These are phyloP conservation scores for Diaprepes abbreviatus DNA, from an alignment of 2,888 invertebrate species.

Conservation along the genomic window DNA sequence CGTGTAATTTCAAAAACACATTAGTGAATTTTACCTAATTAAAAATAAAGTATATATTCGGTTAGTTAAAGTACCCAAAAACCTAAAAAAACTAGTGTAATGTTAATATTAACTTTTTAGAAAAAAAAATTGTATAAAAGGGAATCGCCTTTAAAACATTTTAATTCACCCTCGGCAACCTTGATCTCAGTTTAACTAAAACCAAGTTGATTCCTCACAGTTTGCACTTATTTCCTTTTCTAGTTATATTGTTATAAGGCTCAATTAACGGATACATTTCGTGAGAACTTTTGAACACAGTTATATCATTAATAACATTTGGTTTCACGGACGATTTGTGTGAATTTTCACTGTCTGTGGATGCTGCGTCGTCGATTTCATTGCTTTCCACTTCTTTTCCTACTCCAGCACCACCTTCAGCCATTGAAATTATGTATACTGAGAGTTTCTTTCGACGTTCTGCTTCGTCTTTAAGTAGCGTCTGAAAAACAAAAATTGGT, in stretches of 20 bases:
- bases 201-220: slow-evolving; percentile 69
- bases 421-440: slow-evolving; percentile 81
- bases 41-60: no score
- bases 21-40: no score
- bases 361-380: slow-evolving; percentile 16
- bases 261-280: slow-evolving; percentile 83
- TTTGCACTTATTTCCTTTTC: slow-evolving; percentile 83
- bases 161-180: no score
- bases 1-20: no score
- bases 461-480: slow-evolving; percentile 74
- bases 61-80: no score
- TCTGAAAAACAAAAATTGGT: slow-evolving; percentile 70
- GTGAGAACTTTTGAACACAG: slow-evolving; percentile 85
- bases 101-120: no score
- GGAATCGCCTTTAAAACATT: no score
- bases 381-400: slow-evolving; percentile 6
- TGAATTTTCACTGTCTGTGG: slow-evolving; percentile 2
- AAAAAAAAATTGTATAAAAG: no score
- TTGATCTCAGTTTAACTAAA: neutral
- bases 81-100: no score
- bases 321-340: slow-evolving; percentile 13
- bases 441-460: slow-evolving; percentile 79
- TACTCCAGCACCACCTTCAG: slow-evolving; percentile 74
- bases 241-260: slow-evolving; percentile 80
- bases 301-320: slow-evolving; percentile 77